phyloP scores from a whole-genome alignment of 92 coral and sea anemone species.

The Palythoa caribaeorum region DNA sequence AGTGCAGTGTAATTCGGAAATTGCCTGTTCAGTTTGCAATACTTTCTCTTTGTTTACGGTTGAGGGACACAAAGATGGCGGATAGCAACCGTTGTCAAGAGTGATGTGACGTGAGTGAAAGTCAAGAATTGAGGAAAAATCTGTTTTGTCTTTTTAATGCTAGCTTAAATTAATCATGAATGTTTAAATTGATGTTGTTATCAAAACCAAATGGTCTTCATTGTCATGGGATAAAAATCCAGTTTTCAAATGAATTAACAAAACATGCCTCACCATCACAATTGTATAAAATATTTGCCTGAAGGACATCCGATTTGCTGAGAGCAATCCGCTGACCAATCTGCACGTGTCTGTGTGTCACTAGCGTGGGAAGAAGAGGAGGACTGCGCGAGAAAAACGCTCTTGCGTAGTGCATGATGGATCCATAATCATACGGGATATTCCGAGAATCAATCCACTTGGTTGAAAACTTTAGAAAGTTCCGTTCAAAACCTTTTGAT shows the following conservation, averaged over 20 bases:
- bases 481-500: constrained; percentile 80
- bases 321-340: constrained; percentile 89
- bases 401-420: constrained; percentile 94
- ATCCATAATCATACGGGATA: constrained; percentile 92
- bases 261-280: constrained; percentile 74
- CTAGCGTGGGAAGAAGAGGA: constrained; percentile 72
- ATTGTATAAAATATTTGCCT: constrained; percentile 82
- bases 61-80: too few relatives aligned
- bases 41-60: too few relatives aligned
- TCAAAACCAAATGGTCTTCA: neutral
- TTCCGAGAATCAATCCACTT: constrained; percentile 90
- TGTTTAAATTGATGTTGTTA: too few relatives aligned
- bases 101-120: too few relatives aligned
- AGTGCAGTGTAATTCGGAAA: too few relatives aligned
- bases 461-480: constrained; percentile 80
- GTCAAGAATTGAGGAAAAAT: too few relatives aligned
- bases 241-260: constrained; percentile 6
- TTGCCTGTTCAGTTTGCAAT: too few relatives aligned
- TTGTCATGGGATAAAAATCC: constrained; percentile 58
- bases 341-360: constrained; percentile 38
- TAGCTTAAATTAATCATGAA: too few relatives aligned
- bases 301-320: constrained; percentile 86
- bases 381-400: constrained; percentile 83
- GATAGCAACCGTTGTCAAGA: too few relatives aligned
- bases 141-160: too few relatives aligned